Base-by-base conservation (phyloP, 2,113 vertebrate genomes). In the Galeopterus variegatus region DNA sequence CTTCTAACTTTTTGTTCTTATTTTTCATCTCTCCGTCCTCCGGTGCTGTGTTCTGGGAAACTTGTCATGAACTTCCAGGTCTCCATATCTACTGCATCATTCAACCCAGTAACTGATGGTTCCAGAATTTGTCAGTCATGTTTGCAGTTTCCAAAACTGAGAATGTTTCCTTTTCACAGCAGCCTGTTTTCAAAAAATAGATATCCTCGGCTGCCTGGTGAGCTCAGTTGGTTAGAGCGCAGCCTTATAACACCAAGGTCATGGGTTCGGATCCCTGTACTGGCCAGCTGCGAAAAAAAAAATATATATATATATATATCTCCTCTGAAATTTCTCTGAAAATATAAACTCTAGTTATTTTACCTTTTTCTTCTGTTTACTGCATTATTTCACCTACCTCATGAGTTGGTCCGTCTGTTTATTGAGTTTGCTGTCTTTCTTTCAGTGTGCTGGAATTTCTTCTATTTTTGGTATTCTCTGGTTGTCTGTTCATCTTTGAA, bases 71-170 rank as follows among this genome's bases (percentile, higher is more conserved):
- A 52, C 28, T 62, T 50, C 41, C 19, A 7, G 64, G 45, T 58
- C 31, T 15, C 23, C 2, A 33, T 15, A 24, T 36, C 52, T 4
- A 0, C 58, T 8, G 24, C 33, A 1, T 15, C 11, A n/a, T 52
- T 73, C 64, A 70, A 31, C 77, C 64, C 3, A 17, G 26, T 48
- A 14, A 56, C 11, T 8, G 26, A 36, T 0, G 3, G 45, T 54
- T 60, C 85, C n/a, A 28, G 84, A 76, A 69, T 56, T 36, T 79
- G 79, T 58, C 83, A 33, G 56, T 84, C 72, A 52, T 14, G 10
- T 85, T 36, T 75, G 28, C 9, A 13, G 23, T 79, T 89, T 65
- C 52, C 60, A 45, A 52, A 62, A 28, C 50, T 2, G 3, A 82
- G 58, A 13, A 72, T 50, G 15, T 67, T 62, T 48, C 67, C 82